Conservation (phyloP, 2,888 invertebrate species). For the Sicus ferrugineus region DNA sequence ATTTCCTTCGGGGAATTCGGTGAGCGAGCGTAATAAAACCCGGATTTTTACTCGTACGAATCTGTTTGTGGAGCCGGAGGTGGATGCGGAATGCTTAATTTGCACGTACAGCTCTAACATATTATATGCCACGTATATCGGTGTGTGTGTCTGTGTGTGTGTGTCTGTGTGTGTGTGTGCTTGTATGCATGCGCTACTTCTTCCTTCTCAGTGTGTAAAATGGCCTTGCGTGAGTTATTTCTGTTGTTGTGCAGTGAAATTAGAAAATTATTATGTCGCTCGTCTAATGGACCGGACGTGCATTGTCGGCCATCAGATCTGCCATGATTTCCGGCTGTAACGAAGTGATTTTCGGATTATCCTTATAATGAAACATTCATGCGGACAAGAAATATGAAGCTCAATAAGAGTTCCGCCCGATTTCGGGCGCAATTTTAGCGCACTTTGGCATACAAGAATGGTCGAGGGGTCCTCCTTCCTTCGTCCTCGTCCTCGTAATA, state of each 20-base stretch:
- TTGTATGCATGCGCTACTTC: background rate
- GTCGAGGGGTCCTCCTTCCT: too few relatives aligned
- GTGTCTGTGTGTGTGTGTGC: background rate
- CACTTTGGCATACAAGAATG: too few relatives aligned
- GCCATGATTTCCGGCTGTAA: too few relatives aligned
- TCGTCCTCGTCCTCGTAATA: too few relatives aligned
- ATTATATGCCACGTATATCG: background rate
- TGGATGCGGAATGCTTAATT: conserved; percentile 29
- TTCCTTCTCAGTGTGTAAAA: background rate
- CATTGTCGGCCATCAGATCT: too few relatives aligned
- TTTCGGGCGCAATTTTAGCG: too few relatives aligned
- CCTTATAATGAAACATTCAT: too few relatives aligned
- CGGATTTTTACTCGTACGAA: conserved; percentile 33
- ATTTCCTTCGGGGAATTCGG: conserved; percentile 24
- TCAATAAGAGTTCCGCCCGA: too few relatives aligned
- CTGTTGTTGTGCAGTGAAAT: background rate
- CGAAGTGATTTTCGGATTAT: too few relatives aligned
- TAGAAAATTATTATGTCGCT: conserved; percentile 8
- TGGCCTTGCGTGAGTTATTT: background rate
- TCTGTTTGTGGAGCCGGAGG: conserved; percentile 23
- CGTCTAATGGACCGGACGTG: background rate
- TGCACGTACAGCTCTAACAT: too few relatives aligned
- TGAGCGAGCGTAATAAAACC: conserved; percentile 28
- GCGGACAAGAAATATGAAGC: too few relatives aligned
- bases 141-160: background rate